Base-by-base conservation (phyloP, 2,888 invertebrate genomes). In the Gymnocheta viridis region DNA sequence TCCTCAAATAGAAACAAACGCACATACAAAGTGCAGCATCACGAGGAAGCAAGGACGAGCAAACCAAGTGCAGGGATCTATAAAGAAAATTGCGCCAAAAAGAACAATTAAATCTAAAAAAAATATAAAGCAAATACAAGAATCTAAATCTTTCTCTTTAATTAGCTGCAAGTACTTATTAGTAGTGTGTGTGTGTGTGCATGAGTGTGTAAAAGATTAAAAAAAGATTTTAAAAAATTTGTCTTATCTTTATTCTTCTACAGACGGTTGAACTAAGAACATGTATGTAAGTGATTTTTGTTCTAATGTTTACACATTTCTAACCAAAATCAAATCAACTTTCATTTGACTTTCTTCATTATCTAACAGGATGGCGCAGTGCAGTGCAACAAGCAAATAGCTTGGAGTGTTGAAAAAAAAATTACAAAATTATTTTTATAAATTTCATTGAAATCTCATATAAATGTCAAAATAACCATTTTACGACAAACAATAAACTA, bases 391-490 rank as follows among this genome's bases (percentile, higher is more conserved):
- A n/a, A n/a, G n/a, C n/a, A n/a, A n/a, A n/a, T n/a, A n/a, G n/a
- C n/a, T n/a, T n/a, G 5, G 10, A 51, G 12, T 1, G 12, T 22
- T 54, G 29, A 56, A 56, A 29, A 58, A 22, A 29, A 58, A 22
- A 14, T 27, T 29, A 29, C 41, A 14, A 7, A 24, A 41, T 58
- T 58, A 49, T 76, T 78, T 67, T 62, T 44, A 64, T 72, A 78
- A 76, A 72, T 81, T 85, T 82, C 72, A 82, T 79, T 85, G 76
- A 86, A 72, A 54, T 49, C 60, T 32, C 66, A 67, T 81, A 82
- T 81, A 82, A 84, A 85, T 82, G 82, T 84, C 84, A 85, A 85
- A 86, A 82, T 82, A 86, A 85, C 80, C 56, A 58, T 82, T 80
- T 82, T 77, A 51, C 32, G 22, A 67, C 41, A 72, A 62, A 47